phyloP scores from a whole-genome alignment of 2,888 invertebrate species.

The Meloe dianella region DNA sequence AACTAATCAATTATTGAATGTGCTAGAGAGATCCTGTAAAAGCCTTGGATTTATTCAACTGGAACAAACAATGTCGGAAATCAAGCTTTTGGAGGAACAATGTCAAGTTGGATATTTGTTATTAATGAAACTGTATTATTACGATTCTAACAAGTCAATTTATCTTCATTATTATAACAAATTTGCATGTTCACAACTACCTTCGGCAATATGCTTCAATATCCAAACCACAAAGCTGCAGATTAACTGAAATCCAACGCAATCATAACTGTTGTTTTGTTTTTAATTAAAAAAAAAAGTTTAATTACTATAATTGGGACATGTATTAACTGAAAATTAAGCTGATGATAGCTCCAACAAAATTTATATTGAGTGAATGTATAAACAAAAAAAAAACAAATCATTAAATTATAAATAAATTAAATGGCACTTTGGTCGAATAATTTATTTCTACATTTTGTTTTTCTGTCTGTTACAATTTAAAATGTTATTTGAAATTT shows the following conservation, averaged over 20 bases:
- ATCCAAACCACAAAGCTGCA: too few relatives aligned
- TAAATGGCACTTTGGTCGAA: too few relatives aligned
- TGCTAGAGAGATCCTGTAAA: conserved; percentile 15
- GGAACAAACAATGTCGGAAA: conserved; percentile 31
- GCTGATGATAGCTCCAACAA: not conserved
- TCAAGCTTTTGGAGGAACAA: conserved; percentile 24
- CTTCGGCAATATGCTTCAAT: too few relatives aligned
- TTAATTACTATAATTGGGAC: not conserved
- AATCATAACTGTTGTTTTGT: too few relatives aligned
- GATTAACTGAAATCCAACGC: not conserved
- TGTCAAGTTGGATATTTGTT: conserved; percentile 25
- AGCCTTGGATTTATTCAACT: conserved; percentile 24
- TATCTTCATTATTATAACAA: too few relatives aligned
- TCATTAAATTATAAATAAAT: not conserved
- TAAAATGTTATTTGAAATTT: too few relatives aligned
- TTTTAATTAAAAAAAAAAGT: too few relatives aligned
- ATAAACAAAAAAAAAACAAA: not conserved
- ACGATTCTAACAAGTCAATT: not conserved
- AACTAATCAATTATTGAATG: too few relatives aligned
- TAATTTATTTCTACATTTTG: too few relatives aligned
- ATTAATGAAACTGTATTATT: not conserved
- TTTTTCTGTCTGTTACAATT: too few relatives aligned
- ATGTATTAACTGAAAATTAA: not conserved
- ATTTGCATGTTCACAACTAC: too few relatives aligned
- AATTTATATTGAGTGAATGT: too few relatives aligned